Evolutionary conservation across 2,888 invertebrate species (phyloP).

Genomic region (Chorisops tibialis): DNA sequence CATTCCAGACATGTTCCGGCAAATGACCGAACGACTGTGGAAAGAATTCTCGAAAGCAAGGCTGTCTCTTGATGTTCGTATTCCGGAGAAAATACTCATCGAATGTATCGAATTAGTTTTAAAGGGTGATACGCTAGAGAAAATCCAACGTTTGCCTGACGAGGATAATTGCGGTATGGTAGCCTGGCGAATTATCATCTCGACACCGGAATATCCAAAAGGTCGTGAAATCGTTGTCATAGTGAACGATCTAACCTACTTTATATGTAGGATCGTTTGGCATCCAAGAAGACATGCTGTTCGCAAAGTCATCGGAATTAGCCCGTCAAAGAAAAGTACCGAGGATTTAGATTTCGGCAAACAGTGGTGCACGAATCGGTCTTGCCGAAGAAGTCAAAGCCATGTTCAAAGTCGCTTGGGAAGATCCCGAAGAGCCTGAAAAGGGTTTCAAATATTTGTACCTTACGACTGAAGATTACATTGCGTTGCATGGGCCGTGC

Average conservation of each 20-base stretch:
- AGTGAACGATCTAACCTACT: constrained; percentile 94
- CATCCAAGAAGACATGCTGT: constrained; percentile 88
- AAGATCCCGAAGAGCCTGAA: constrained; percentile 84
- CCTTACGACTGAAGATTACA: constrained; percentile 88
- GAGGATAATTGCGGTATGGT: constrained; percentile 98
- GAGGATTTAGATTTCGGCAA: constrained; percentile 91
- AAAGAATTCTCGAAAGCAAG: constrained; percentile 73
- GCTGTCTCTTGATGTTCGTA: constrained; percentile 58
- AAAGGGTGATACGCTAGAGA: constrained; percentile 68
- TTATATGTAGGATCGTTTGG: constrained; percentile 97
- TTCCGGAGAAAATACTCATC: constrained; percentile 68
- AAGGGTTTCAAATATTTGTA: constrained; percentile 95
- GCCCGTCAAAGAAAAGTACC: constrained; percentile 82
- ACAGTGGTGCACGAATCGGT: constrained; percentile 96
- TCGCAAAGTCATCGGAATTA: constrained; percentile 79
- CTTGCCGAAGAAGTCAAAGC: constrained; percentile 95
- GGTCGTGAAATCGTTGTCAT: constrained; percentile 93
- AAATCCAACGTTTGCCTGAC: constrained; percentile 87
- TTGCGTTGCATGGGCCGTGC: constrained; percentile 97
- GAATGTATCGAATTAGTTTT: constrained; percentile 84
- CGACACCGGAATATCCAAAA: constrained; percentile 89
- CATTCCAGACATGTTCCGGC: constrained; percentile 96
- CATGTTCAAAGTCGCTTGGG: constrained; percentile 87
- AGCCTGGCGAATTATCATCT: constrained; percentile 89
- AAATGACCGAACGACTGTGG: constrained; percentile 85